Evolutionary conservation across 2,113 vertebrate species (phyloP), one percentile per base, ranked within the genome.

Genomic region (Platycercus adscitus): DNA sequence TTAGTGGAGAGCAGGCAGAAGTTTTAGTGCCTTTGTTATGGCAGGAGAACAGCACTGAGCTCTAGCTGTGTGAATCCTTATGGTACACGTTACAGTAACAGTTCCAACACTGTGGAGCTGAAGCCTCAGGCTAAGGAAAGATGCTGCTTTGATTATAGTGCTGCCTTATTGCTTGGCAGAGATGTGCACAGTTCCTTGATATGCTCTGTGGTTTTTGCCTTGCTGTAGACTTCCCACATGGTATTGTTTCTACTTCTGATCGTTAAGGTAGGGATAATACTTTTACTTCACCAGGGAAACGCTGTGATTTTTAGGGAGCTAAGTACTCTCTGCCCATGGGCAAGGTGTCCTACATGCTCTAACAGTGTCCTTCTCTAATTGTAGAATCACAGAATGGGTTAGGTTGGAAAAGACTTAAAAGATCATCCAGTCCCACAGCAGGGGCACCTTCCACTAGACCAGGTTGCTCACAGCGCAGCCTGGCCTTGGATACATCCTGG

Each of bases 351-450:
- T 37, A 11, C 26, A 52, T 68, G 69, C 77, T 73, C 29, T 24
- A 3, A 31, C 12, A 5, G 35, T 50, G 26, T 1, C 56, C 14
- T 41, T 10, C 68, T 53, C 78, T 15, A 15, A 3, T 9, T 0
- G 0, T 24, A 35, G 13, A 58, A 58, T 58, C 56, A 58, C 33
- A n/a, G 56, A 58, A 58, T 58, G 33, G 33, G 33, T 23, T 58
- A 33, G 56, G 56, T 58, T 58, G 33, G 21, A 35, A 58, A n/a
- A 58, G 56, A 24, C 56, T 58, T 58, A 24, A 58, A 58, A 58
- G 56, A n/a, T 35, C 21, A 10, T 58, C 21, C 56, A 35, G 56
- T 58, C 56, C 9, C 56, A 10, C 56, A 24, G 56, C 33, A 58
- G 56, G 33, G 13, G n/a, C 33, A 35, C 56, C 56, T 58, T 58